Evolutionary conservation across 1,140 invertebrate species (phyloP).

Genomic region (Acyrthosiphon pisum): DNA sequence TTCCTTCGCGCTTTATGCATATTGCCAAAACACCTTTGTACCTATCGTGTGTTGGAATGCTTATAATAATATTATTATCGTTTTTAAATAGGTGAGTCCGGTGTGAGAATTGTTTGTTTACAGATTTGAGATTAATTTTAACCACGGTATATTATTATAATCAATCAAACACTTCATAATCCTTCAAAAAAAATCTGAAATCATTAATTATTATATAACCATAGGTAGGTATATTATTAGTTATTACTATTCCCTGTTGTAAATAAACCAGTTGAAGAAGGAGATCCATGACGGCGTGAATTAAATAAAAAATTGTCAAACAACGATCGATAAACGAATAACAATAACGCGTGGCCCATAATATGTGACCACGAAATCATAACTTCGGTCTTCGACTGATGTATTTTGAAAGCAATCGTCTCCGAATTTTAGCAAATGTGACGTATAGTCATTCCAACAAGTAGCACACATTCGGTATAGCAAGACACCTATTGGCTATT

Average conservation of each 20-base stretch:
- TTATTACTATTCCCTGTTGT: background rate
- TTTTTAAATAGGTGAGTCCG: background rate
- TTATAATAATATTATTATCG: background rate
- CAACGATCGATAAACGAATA: background rate
- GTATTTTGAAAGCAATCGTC: background rate
- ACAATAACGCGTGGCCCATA: background rate
- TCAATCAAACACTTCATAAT: background rate
- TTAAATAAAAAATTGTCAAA: background rate
- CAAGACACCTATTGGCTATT: too few species aligned
- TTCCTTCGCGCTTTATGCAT: background rate
- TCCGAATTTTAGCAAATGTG: background rate
- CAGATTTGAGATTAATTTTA: background rate
- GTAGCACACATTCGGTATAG: background rate
- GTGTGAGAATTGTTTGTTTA: background rate
- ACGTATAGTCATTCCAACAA: background rate
- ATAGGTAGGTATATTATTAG: too few species aligned
- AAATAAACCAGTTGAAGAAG: background rate
- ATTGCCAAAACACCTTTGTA: background rate
- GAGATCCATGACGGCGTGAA: background rate
- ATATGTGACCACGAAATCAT: background rate
- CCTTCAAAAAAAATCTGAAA: background rate
- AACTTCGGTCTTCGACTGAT: background rate
- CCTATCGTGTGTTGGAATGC: background rate
- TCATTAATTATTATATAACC: background rate
- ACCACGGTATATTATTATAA: background rate